Evolutionary conservation across 2,797 vertebrate species (phyloP), one percentile per base, ranked within the genome.

Genomic region (Podargus strigoides): DNA sequence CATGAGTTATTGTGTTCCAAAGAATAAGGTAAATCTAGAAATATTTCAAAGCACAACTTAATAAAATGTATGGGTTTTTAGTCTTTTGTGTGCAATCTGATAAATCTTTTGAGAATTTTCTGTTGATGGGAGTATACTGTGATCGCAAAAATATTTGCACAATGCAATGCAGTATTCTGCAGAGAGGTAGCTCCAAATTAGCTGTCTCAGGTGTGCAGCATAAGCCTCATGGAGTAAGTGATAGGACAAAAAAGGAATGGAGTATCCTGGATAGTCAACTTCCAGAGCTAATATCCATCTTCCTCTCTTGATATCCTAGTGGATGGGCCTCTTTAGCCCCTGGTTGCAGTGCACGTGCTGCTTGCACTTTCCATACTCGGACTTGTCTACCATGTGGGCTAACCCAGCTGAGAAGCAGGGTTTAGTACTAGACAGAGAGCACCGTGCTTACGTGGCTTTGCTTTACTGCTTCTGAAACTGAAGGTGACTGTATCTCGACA

Each of bases 341-440:
- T 58, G 27, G 10, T 46, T 12, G 4, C 30, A n/a, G 37, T 9
- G 50, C 66, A 30, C 0, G 0, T 21, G 34, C 49, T 34, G 28
- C 52, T 79, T 44, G 20, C 10, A 22, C 22, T 49, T 60, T 1
- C 14, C 21, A 14, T 42, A 14, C 50, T 68, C n/a, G 68, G 30
- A 36, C 20, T 47, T 62, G 16, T 20, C 10, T 27, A 5, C 50
- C 5, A 1, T 3, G 27, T 36, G 62, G 37, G 53, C 34, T 42
- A 32, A 34, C 42, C 49, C 50, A 39, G 2, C 24, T 23, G 55
- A 66, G 74, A 52, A 66, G 55, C 59, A 55, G 39, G 16, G 23
- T 42, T 81, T 58, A 75, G 66, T 53, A 50, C 37, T 55, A n/a
- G 34, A 28, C 1, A 4, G 42, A 72, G 41, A 46, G 7, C 59